phyloP scores from a whole-genome alignment of 2,113 vertebrate genomes.

The Podarcis muralis region DNA sequence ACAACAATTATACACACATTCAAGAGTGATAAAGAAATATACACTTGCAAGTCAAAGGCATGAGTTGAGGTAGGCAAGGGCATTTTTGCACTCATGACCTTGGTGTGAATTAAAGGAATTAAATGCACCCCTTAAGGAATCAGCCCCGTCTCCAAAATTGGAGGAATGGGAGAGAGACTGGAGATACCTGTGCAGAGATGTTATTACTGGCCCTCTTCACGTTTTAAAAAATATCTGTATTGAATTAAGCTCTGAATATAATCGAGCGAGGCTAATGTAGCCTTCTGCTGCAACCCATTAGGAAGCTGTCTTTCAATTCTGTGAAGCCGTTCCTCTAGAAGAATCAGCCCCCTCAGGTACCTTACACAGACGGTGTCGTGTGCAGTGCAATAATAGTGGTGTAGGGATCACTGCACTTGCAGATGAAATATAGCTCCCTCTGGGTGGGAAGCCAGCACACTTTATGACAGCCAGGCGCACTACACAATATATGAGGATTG shows the following conservation, averaged over 20 bases:
- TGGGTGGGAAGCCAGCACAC: constrained; percentile 48
- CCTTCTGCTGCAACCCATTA: constrained; percentile 45
- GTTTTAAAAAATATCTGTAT: neutral
- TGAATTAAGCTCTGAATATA: constrained; percentile 35
- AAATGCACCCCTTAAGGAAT: neutral
- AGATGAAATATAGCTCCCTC: constrained; percentile 58
- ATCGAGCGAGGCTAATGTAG: constrained; percentile 47
- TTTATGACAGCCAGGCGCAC: constrained; percentile 45
- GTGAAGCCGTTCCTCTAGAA: constrained; percentile 57
- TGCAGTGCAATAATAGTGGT: constrained; percentile 58
- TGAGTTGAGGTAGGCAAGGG: neutral
- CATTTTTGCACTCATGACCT: too few relatives aligned
- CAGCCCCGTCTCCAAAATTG: neutral
- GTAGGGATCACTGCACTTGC: constrained; percentile 59
- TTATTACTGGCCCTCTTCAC: neutral
- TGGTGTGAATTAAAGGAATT: neutral
- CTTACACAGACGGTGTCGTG: constrained; percentile 39
- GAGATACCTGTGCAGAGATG: neutral
- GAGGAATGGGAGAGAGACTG: too few relatives aligned
- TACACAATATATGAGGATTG: constrained; percentile 47
- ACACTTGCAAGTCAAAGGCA: neutral
- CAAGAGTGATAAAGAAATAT: neutral
- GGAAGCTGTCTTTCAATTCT: constrained; percentile 59
- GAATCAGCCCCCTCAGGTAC: constrained; percentile 55
- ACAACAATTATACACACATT: neutral